Base-by-base conservation (phyloP, 2,797 vertebrate species). In the Anguilla marmorata region DNA sequence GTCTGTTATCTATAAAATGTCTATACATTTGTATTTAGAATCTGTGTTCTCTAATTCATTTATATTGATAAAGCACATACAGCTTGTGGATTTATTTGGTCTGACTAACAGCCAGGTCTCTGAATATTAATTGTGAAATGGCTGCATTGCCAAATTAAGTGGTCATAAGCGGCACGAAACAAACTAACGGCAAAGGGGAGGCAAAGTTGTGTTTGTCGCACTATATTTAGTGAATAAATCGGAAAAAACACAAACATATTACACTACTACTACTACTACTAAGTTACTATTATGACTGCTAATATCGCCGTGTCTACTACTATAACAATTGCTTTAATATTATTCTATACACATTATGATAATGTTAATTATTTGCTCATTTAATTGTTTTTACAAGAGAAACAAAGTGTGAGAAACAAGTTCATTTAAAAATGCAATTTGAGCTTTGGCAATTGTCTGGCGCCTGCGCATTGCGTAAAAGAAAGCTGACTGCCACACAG, bases 391-490 rank as follows among this genome's bases (percentile, higher is more conserved):
- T 37, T 14, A 63, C 24, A n/a, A 63, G 27, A 21, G n/a, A 87
- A 83, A 60, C 45, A 21, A 24, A 58, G 37, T 19, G 56, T 58
- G n/a, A n/a, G n/a, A n/a, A n/a, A n/a, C 86, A 82, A 82, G 79
- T 82, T 82, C 50, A 82, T 82, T 82, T 82, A 16, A 82, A 82
- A 82, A 48, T 82, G 45, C 79, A 48, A 66, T 48, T 48, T 63
- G 74, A 89, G 92, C 88, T 72, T 88, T 89, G 91, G 89, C 89
- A 85, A 89, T 27, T 48, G 83, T 69, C 69, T n/a, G 66, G 91
- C 92, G 91, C 91, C 90, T 92, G 92, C 92, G 89, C 89, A 79
- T 76, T 92, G 87, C 79, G 11, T 66, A 82, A 19, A 90, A 90
- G 92, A 56, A 30, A 89, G 88, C 87, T 87, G 89, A 89, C 87